phyloP scores from a whole-genome alignment of 2,113 vertebrate genomes.

The Maccullochella peelii region DNA sequence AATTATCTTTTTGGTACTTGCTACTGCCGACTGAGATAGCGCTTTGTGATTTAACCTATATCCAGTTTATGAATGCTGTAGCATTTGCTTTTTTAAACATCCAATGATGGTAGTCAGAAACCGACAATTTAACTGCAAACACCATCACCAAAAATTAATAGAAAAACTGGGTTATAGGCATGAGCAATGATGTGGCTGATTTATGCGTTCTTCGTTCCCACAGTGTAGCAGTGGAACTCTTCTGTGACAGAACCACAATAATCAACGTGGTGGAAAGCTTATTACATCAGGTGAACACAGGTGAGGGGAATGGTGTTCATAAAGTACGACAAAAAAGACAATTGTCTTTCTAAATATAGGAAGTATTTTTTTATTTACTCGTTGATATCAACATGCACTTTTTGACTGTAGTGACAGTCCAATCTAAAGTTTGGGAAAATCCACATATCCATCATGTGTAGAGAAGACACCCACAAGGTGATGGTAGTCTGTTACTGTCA shows the following conservation, averaged over 20 bases:
- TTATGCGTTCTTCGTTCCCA: not conserved
- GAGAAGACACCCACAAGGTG: not conserved
- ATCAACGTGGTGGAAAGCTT: not conserved
- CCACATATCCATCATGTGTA: not conserved
- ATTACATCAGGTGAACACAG: not conserved
- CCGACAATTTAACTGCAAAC: not conserved
- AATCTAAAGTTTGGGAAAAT: conserved; percentile 23
- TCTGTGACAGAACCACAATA: not conserved
- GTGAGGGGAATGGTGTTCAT: not conserved
- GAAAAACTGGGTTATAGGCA: not conserved
- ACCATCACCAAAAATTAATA: not conserved
- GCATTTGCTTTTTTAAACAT: not conserved
- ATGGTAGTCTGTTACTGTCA: not conserved
- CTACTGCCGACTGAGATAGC: not conserved
- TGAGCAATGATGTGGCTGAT: not conserved
- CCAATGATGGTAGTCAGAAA: not conserved
- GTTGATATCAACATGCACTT: not conserved
- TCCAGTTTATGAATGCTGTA: not conserved
- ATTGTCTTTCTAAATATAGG: not conserved
- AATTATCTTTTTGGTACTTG: not conserved
- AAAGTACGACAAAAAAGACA: not conserved
- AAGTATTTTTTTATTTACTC: not conserved
- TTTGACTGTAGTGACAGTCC: not conserved
- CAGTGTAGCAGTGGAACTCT: not conserved
- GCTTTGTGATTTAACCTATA: not conserved